Evolutionary conservation across 2,113 vertebrate species (phyloP).

Genomic region (Xyliphius kryptos): DNA sequence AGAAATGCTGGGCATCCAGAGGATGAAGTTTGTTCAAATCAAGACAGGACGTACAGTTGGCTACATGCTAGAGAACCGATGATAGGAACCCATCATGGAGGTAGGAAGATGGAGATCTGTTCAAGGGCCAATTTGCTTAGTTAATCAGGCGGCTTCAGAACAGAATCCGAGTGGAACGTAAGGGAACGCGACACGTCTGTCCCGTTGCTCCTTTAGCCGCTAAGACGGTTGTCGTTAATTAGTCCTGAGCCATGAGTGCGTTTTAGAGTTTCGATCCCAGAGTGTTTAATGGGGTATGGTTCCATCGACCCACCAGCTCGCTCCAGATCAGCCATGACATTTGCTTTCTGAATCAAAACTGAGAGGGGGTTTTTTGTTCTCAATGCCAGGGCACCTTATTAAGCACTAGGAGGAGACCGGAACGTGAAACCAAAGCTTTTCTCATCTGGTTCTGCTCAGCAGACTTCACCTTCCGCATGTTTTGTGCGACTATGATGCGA

Average conservation of each 20-base stretch:
- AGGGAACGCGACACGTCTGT: constrained; percentile 40
- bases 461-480: constrained; percentile 31
- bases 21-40: too few relatives aligned
- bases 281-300: too few relatives aligned
- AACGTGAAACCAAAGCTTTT: constrained; percentile 15
- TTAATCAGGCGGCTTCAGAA: background rate
- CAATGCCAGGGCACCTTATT: too few relatives aligned
- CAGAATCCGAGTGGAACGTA: constrained; percentile 38
- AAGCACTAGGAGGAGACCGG: too few relatives aligned
- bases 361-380: background rate
- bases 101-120: too few relatives aligned
- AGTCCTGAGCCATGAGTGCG: constrained; percentile 13
- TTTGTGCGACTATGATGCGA: constrained; percentile 16
- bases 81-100: too few relatives aligned
- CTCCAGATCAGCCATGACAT: constrained; percentile 12
- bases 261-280: constrained; percentile 30
- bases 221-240: constrained; percentile 43
- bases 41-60: too few relatives aligned
- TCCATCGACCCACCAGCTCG: constrained; percentile 39
- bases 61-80: too few relatives aligned
- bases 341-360: constrained; percentile 1
- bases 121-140: background rate
- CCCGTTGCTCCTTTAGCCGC: constrained; percentile 4
- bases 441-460: constrained; percentile 24
- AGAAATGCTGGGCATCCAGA: too few relatives aligned